Evolutionary conservation across 2,113 vertebrate genomes (phyloP).

Genomic region (Leptosomus discolor): DNA sequence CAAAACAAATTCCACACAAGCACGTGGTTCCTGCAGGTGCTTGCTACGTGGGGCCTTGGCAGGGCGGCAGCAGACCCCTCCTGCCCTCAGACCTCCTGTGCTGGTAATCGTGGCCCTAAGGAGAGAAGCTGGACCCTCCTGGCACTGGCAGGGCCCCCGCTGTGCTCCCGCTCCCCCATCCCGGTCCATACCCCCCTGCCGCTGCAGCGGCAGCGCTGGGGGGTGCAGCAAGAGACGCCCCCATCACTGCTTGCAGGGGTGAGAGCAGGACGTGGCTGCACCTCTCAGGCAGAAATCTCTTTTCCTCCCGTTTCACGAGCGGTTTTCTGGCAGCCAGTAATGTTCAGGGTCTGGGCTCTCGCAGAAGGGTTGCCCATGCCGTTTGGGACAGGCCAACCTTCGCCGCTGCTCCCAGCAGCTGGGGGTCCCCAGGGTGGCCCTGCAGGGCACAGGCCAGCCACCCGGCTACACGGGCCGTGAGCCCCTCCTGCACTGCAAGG

Average conservation of each 20-base stretch:
- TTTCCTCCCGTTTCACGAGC: background rate
- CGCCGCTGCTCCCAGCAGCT: background rate
- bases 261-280: background rate
- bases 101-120: fast-evolving
- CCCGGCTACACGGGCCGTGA: fast-evolving
- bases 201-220: fast-evolving
- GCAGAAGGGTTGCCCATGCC: fast-evolving
- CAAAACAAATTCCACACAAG: background rate
- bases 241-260: background rate
- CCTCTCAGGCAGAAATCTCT: background rate
- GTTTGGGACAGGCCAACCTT: too few species aligned
- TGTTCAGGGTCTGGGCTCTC: background rate
- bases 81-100: fast-evolving
- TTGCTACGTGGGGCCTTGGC: background rate
- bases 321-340: background rate
- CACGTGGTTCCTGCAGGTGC: fast-evolving
- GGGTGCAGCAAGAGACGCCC: background rate
- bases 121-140: too few species aligned
- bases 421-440: too few species aligned
- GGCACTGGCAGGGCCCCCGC: fast-evolving
- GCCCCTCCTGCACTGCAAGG: background rate
- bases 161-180: fast-evolving
- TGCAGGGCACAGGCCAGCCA: fast-evolving
- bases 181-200: fast-evolving
- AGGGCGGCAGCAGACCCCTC: background rate